Evolutionary conservation across 2,113 vertebrate genomes (phyloP).

Genomic region (Tragelaphus buxtoni): DNA sequence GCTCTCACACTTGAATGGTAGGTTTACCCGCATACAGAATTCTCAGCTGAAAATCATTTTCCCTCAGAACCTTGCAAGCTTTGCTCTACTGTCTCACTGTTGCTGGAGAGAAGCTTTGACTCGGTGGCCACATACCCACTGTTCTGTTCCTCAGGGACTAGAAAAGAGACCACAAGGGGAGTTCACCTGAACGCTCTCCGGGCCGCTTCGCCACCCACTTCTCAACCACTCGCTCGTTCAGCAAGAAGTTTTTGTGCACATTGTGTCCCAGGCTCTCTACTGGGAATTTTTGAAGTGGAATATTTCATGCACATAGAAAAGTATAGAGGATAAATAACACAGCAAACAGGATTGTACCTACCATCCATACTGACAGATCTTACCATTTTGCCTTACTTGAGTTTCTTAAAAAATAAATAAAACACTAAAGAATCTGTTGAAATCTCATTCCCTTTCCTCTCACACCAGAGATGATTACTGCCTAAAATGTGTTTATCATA

Average conservation of each 20-base stretch:
- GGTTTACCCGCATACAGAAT: neutral
- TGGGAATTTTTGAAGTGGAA: neutral
- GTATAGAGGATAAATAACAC: neutral
- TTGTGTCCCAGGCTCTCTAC: neutral
- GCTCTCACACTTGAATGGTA: conserved; percentile 1
- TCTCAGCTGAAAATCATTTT: conserved; percentile 30
- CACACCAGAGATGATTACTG: neutral
- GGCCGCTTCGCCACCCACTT: neutral
- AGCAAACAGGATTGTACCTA: neutral
- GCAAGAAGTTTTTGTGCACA: neutral
- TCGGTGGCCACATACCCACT: neutral
- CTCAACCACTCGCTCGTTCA: neutral
- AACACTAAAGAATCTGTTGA: neutral
- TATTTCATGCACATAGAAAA: neutral
- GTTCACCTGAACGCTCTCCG: rapidly evolving
- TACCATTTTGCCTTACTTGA: neutral
- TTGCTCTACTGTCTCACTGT: neutral
- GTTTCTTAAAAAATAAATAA: neutral
- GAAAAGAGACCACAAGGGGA: neutral
- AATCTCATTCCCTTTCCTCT: neutral
- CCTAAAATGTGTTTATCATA: neutral
- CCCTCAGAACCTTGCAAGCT: conserved; percentile 2
- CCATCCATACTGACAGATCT: neutral
- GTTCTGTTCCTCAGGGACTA: neutral
- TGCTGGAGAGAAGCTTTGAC: neutral